phyloP scores from a whole-genome alignment of 2,797 vertebrate species.

The Heliangelus exortis region DNA sequence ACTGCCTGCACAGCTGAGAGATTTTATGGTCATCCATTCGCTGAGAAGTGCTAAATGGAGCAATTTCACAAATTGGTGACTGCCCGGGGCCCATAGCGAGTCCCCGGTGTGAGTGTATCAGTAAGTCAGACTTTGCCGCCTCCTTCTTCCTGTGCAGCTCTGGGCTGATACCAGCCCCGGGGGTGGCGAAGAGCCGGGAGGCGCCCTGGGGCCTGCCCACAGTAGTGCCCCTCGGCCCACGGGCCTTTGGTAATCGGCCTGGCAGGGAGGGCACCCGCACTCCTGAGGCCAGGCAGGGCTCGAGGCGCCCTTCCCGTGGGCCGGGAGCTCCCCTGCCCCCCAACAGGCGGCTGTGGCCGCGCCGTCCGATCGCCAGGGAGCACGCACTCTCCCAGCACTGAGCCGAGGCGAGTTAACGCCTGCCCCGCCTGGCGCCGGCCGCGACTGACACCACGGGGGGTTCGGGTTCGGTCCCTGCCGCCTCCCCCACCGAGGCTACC shows the following conservation, averaged over 20 bases:
- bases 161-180: accelerated
- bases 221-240: accelerated
- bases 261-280: accelerated
- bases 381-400: accelerated
- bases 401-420: accelerated
- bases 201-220: neutral
- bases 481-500: neutral
- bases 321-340: too few relatives aligned
- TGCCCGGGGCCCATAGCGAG: accelerated
- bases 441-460: too few relatives aligned
- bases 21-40: accelerated
- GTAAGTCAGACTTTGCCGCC: neutral
- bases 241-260: neutral
- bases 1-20: neutral
- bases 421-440: too few relatives aligned
- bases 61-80: accelerated
- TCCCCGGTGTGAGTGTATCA: accelerated
- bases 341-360: accelerated
- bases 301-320: accelerated
- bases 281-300: accelerated
- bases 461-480: neutral
- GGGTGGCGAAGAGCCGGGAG: too few relatives aligned
- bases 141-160: neutral
- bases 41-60: neutral
- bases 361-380: neutral